These are phyloP conservation scores for Tipula helvola DNA, from an alignment of 2,888 invertebrate species.

Conservation along the genomic window DNA sequence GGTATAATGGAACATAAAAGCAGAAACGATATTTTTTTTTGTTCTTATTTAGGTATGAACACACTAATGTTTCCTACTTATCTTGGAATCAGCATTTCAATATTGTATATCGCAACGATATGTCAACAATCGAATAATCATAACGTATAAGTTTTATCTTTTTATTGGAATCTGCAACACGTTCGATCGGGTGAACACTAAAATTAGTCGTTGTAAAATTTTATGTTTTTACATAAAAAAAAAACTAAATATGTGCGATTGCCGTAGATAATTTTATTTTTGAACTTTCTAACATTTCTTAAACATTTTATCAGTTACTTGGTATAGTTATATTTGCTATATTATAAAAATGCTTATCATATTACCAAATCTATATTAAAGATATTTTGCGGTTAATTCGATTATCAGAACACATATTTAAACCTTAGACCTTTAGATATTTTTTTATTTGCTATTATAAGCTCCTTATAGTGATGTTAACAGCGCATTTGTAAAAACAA, in stretches of 20 bases:
- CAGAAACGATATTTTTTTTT: background rate
- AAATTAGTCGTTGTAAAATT: background rate
- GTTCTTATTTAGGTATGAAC: background rate
- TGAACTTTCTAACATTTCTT: background rate
- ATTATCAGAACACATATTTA: too few relatives aligned
- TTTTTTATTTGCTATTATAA: too few relatives aligned
- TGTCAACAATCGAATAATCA: background rate
- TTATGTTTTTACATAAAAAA: background rate
- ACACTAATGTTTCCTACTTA: background rate
- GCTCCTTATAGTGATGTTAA: too few relatives aligned
- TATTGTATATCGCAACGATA: background rate
- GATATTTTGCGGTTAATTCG: too few relatives aligned
- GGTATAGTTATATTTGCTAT: too few relatives aligned
- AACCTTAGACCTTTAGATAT: too few relatives aligned
- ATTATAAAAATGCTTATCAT: too few relatives aligned
- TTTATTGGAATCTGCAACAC: background rate
- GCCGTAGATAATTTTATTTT: background rate
- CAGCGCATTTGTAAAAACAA: too few relatives aligned
- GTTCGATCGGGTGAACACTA: background rate
- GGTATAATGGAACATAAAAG: background rate
- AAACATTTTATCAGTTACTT: too few relatives aligned
- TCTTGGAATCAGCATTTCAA: background rate
- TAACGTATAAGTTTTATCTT: background rate
- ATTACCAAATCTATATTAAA: too few relatives aligned
- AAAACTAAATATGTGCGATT: background rate